These are phyloP conservation scores for Taphrorychus bicolor DNA, from an alignment of 2,888 invertebrate genomes.

Conservation along the genomic window DNA sequence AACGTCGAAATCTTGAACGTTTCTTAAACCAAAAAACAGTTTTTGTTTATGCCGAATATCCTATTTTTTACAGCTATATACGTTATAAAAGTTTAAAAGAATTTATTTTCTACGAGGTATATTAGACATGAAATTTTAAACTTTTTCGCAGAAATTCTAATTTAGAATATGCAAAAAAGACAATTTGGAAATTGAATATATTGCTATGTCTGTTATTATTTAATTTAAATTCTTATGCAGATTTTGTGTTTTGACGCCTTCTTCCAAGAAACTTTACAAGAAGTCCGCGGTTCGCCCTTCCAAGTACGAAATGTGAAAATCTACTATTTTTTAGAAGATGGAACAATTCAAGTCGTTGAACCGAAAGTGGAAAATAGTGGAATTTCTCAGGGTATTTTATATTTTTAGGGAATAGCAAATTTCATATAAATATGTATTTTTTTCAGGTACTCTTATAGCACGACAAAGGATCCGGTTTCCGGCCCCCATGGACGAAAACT, in stretches of 20 bases:
- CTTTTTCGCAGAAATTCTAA: too few relatives aligned
- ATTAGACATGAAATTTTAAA: too few relatives aligned
- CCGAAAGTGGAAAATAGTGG: constrained; percentile 85
- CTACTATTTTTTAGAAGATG: constrained; percentile 89
- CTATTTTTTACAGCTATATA: too few relatives aligned
- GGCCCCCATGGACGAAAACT: constrained; percentile 74
- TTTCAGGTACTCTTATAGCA: constrained; percentile 76
- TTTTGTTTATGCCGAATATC: too few relatives aligned
- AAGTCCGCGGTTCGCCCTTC: constrained; percentile 71
- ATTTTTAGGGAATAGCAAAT: neutral
- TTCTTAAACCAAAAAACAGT: too few relatives aligned
- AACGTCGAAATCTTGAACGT: too few relatives aligned
- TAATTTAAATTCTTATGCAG: constrained; percentile 57
- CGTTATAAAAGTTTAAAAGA: too few relatives aligned
- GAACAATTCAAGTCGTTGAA: constrained; percentile 87
- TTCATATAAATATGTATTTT: constrained; percentile 1
- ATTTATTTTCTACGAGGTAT: too few relatives aligned
- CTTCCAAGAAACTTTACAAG: constrained; percentile 82
- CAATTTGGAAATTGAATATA: too few relatives aligned
- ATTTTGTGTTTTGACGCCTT: constrained; percentile 79
- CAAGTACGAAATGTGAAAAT: constrained; percentile 83
- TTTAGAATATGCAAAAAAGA: too few relatives aligned
- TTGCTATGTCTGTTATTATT: neutral
- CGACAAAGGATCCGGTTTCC: constrained; percentile 84
- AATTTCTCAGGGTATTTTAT: constrained; percentile 73